Percentiles rank a stretch among this genome's conserved stretches.
Evolutionary conservation across 2,113 vertebrate species (phyloP).

Genomic region (Monopterus albus): DNA sequence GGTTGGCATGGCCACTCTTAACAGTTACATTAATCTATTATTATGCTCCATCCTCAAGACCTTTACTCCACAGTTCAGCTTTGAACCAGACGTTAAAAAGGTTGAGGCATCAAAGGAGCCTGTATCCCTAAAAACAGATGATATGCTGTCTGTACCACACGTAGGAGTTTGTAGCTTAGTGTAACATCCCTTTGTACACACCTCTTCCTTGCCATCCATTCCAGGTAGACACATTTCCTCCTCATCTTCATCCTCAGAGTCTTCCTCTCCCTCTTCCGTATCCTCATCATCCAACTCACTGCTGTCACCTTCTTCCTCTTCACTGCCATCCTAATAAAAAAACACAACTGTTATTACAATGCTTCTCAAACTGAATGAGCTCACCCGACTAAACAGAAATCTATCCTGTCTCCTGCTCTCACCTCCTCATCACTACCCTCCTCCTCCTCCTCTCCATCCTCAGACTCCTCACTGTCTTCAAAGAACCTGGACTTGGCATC

Average conservation of each 20-base stretch:
- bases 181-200: constrained; percentile 50
- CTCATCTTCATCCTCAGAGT: constrained; percentile 84
- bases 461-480: constrained; percentile 98
- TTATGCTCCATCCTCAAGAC: too few relatives aligned
- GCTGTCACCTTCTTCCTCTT: constrained; percentile 89
- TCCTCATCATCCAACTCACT: constrained; percentile 89
- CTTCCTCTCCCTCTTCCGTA: constrained; percentile 84
- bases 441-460: constrained; percentile 87
- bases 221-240: constrained; percentile 96
- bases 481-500: constrained; percentile 96
- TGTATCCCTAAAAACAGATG: too few relatives aligned
- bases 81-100: too few relatives aligned
- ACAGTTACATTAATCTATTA: too few relatives aligned
- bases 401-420: constrained; percentile 26
- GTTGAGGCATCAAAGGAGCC: too few relatives aligned
- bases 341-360: background rate
- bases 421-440: constrained; percentile 85
- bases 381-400: background rate
- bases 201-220: constrained; percentile 99
- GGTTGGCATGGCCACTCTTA: too few relatives aligned
- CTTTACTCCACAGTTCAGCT: too few relatives aligned
- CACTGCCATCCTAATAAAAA: constrained; percentile 89
- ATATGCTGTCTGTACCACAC: too few relatives aligned
- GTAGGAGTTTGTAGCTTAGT: too few relatives aligned
- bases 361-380: background rate